Base-by-base conservation (phyloP, 2,113 vertebrate species). In the Vicugna pacos region DNA sequence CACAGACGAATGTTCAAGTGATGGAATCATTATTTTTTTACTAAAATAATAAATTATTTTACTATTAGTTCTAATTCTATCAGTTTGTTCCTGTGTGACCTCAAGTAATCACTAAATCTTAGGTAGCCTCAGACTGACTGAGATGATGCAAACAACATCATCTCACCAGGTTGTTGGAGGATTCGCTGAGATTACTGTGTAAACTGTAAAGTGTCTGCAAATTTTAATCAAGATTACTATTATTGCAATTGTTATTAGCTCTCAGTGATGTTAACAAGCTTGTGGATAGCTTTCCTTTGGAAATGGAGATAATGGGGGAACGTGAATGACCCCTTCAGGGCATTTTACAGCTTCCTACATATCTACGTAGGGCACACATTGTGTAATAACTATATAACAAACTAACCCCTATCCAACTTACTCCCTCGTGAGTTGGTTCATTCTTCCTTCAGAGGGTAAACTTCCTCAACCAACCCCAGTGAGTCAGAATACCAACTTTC, bases 401-500 rank as follows among this genome's bases (percentile, higher is more conserved):
- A 95, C 62, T 38, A 82, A 58, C 32, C 62, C 35, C 84, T 80
- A 50, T 58, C 76, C 60, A 19, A 77, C 8, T 30, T 67, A 73
- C 32, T 58, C 11, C 8, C 26, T 32, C 20, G 42, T 35, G 79
- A 87, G 38, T 67, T 77, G 15, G 38, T 75, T 85, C 86, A 82
- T 13, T 19, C 32, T 75, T 79, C 54, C 38, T 80, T 96, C 70
- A 81, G 46, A 89, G 35, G 65, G 64, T 48, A 62, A 3, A 48
- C 50, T 93, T 93, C 67, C 94, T 96, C 77, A 62, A 30, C 50
- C 48, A 64, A 79, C 12, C 30, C 76, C 60, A 62, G 54, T 42
- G 54, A 94, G 42, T 54, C 67, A 24, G 19, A 93, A 76, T 38
- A 84, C 50, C 1, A 42, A 70, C 22, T 4, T 48, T 67, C 82